Evolutionary conservation across 2,113 vertebrate genomes (phyloP).

Genomic region (Fregata magnificens): DNA sequence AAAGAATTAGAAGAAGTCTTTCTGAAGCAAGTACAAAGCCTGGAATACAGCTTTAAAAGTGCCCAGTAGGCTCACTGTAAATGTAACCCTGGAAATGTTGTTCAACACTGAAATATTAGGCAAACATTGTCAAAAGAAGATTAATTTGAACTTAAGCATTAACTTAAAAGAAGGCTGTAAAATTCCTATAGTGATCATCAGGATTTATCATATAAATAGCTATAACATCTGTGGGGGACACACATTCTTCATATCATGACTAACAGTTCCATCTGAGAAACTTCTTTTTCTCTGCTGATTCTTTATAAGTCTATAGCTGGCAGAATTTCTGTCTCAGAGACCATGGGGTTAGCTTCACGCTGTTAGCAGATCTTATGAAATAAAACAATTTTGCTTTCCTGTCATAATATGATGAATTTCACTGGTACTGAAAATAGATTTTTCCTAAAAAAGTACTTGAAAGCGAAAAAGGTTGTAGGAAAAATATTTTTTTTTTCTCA

Average conservation of each 20-base stretch:
- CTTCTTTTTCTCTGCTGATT: constrained; percentile 48
- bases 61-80: constrained; percentile 35
- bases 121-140: constrained; percentile 68
- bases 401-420: constrained; percentile 54
- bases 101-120: constrained; percentile 70
- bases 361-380: constrained; percentile 30
- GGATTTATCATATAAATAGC: constrained; percentile 70
- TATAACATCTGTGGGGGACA: constrained; percentile 68
- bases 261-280: constrained; percentile 54
- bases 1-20: constrained; percentile 14
- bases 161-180: constrained; percentile 61
- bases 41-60: constrained; percentile 55
- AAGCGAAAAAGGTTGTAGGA: not conserved
- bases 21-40: constrained; percentile 19
- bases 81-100: constrained; percentile 53
- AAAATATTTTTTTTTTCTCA: not conserved
- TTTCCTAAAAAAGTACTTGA: not conserved
- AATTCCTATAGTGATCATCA: constrained; percentile 40
- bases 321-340: constrained; percentile 58
- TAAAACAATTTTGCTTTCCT: constrained; percentile 67
- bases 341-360: constrained; percentile 28
- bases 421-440: constrained; percentile 1
- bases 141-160: constrained; percentile 66
- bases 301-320: constrained; percentile 24
- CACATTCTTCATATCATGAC: constrained; percentile 55